Base-by-base conservation (phyloP, 92 coral and sea anemone species). In the Meandrina meandrites region DNA sequence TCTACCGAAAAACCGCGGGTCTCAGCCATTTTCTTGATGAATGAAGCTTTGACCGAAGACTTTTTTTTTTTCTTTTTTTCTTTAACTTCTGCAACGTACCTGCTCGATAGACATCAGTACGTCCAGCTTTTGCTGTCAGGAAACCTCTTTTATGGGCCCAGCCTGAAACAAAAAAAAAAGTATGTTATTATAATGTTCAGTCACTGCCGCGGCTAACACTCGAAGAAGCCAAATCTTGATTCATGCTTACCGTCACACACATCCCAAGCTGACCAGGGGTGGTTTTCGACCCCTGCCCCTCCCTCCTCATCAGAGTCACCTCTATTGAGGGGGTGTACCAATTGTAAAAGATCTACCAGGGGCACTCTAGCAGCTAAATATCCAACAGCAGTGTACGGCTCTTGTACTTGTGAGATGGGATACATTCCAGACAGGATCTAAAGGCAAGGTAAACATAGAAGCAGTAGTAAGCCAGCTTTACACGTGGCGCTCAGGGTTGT, bases 71-170 rank as follows among this genome's bases (percentile, higher is more conserved):
- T 24, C 8, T 3, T 34, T 71, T 35, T 31, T 8, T 17, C 22
- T 8, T 7, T 14, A 16, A 72, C 35, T 35, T 36, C 35, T 21
- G 30, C 10, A 37, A 73, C 50, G 50, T 70, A 96, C 99, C 99
- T 89, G 97, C 99, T 85, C 99, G 87, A 79, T 96, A 96, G 1
- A 94, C 92, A 32, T 96, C 99, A 82, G 93, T 85, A 50, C 99
- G 92, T 18, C 98, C 99, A 31, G 99, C 95, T 75, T 96, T 96
- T 13, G 99, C 99, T 22, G 99, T 96, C 86, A 86, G 62, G 84
- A 79, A 96, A n/a, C 98, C 97, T 84, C 99, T 87, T 76, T 93
- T 93, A 64, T 92, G 94, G 36, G 99, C 99, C 99, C 99, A 96
- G 40, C 98, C 99, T 96, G 84, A 24, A 73, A 67, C 13, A 72